These are phyloP conservation scores for Latheticus oryzae DNA, from an alignment of 2,888 invertebrate species.

Conservation along the genomic window DNA sequence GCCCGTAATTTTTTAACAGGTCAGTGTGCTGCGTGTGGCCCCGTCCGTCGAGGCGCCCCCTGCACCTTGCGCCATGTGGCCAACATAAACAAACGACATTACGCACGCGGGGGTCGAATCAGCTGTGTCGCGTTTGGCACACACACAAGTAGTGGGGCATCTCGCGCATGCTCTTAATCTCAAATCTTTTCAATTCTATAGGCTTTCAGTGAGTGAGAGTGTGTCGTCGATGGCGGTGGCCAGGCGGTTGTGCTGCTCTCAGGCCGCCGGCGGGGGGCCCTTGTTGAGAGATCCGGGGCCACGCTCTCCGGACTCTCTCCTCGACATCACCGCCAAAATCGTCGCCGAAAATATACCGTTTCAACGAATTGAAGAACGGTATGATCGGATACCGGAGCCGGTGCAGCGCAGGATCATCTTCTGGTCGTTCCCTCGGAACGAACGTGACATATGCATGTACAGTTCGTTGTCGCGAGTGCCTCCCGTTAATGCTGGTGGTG, in stretches of 20 bases:
- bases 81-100: conserved; percentile 68
- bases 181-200: too few relatives aligned
- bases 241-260: conserved; percentile 67
- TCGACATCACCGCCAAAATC: conserved; percentile 85
- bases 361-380: conserved; percentile 87
- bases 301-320: conserved; percentile 76
- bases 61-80: conserved; percentile 65
- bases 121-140: conserved; percentile 63
- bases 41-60: conserved; percentile 21
- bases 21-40: conserved; percentile 30
- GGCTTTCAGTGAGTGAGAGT: conserved; percentile 63
- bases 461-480: conserved; percentile 77
- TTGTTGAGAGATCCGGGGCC: conserved; percentile 61
- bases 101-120: conserved; percentile 66
- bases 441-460: conserved; percentile 91
- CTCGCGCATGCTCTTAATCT: conserved; percentile 53
- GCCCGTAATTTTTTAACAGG: conserved; percentile 14
- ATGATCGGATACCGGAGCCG: conserved; percentile 89
- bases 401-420: conserved; percentile 88
- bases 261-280: conserved; percentile 63
- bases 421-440: conserved; percentile 90
- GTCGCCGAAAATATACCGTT: conserved; percentile 88
- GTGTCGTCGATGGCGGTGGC: conserved; percentile 64
- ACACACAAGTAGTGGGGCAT: too few relatives aligned
- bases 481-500: conserved; percentile 68